These are phyloP conservation scores for Nebria ingens DNA, from an alignment of 1,140 invertebrate genomes.

Conservation along the genomic window DNA sequence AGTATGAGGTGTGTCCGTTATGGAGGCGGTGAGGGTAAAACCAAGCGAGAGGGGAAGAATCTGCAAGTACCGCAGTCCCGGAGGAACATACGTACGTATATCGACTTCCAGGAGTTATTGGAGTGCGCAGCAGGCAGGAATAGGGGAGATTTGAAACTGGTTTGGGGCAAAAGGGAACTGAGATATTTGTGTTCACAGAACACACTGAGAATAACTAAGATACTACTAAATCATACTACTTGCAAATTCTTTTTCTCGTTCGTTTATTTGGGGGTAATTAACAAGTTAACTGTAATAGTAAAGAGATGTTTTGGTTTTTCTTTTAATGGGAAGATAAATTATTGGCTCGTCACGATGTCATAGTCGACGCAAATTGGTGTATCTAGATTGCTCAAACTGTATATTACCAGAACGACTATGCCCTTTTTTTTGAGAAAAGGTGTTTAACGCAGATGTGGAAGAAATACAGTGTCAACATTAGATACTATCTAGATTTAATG, in stretches of 20 bases:
- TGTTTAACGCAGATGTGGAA: not conserved
- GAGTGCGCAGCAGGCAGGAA: not conserved
- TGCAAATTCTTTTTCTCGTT: no score
- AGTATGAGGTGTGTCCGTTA: no score
- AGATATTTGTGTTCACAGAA: not conserved
- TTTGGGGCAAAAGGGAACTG: not conserved
- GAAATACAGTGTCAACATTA: not conserved
- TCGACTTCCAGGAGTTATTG: not conserved
- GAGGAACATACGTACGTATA: not conserved
- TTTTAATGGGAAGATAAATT: not conserved
- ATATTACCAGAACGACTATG: not conserved
- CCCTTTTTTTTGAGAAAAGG: not conserved
- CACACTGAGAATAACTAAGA: not conserved
- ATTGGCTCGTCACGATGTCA: not conserved
- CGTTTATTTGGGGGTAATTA: no score
- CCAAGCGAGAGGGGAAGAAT: not conserved
- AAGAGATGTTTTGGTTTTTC: not conserved
- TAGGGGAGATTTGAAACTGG: not conserved
- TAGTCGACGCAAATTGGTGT: not conserved
- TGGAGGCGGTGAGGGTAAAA: not conserved
- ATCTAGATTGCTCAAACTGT: not conserved
- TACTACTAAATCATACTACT: no score
- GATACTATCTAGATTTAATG: slow-evolving; percentile 7
- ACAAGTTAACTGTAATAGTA: not conserved
- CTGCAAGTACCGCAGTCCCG: not conserved